Base-by-base conservation (phyloP, 2,113 vertebrate genomes). In the Cephalopholis sonnerati region DNA sequence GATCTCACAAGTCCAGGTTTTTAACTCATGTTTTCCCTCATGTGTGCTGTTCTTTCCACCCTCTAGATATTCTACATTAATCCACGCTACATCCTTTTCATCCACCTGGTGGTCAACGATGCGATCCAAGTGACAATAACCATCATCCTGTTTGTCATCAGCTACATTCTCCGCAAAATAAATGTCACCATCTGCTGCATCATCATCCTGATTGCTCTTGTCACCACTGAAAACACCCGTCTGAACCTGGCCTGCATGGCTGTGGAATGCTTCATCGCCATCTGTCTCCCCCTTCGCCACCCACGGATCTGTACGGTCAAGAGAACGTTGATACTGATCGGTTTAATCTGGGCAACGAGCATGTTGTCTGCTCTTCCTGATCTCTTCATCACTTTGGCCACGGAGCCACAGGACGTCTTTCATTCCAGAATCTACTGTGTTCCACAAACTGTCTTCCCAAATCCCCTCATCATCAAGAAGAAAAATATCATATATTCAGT, bases 171-270 rank as follows among this genome's bases (percentile, higher is more conserved):
- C 61, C 86, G 88, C 76, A 84, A 24, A 9, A 62, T 94, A 8
- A 86, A 51, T 1, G 81, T 78, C 6, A 89, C 79, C 0, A 0
- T 87, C 25, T 93, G 92, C 6, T 84, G 16, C 27, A 1, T 65
- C 12, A 39, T 93, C 1, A 32, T 9, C n/a, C 62, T 92, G 16
- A 0, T 92, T 0, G 50, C 85, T 1, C 17, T 92, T 8, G 63
- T 89, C 73, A 79, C 91, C 63, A 89, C 90, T 6, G 89, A 92
- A 46, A 94, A 91, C 86, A 94, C 92, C 1, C 94, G 94, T 3
- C 79, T 96, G 63, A 96, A 91, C 76, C 87, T 96, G 81, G 94
- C 93, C 1, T 91, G 93, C 63, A 95, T 96, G 95, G 94, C 93
- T 0, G 41, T 92, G n/a, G 95, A 96, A 61, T 93, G 94, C 61